These are phyloP conservation scores for Tipula vernalis DNA, from an alignment of 2,888 invertebrate species.

Conservation along the genomic window DNA sequence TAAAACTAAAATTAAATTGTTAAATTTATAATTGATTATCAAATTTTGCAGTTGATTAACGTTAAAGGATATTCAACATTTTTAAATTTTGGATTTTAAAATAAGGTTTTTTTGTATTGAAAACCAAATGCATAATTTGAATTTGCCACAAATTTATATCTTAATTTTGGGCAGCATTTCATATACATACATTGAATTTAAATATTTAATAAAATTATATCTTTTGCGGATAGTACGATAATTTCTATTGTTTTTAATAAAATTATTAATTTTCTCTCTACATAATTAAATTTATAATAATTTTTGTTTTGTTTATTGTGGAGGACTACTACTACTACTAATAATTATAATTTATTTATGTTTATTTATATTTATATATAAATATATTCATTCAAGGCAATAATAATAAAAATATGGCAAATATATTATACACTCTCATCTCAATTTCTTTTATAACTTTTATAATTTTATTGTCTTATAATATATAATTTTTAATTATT, in stretches of 20 bases:
- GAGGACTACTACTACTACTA: background rate
- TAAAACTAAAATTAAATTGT: background rate
- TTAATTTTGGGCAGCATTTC: background rate
- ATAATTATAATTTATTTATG: background rate
- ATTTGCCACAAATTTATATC: background rate
- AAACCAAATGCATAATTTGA: background rate
- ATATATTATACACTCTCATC: background rate
- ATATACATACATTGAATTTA: background rate
- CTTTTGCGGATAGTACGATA: background rate
- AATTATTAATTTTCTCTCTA: background rate
- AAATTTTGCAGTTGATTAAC: background rate
- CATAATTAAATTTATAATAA: background rate
- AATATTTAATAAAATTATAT: background rate
- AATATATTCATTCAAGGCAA: background rate
- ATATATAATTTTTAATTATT: background rate
- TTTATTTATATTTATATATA: background rate
- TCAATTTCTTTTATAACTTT: background rate
- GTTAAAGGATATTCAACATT: background rate
- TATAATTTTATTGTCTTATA: background rate
- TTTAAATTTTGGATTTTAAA: background rate
- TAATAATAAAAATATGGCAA: slow-evolving; percentile 4
- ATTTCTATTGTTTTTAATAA: background rate
- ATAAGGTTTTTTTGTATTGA: background rate
- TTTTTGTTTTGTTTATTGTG: background rate
- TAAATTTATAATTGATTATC: background rate